These are phyloP conservation scores for Xiphias gladius DNA, from an alignment of 2,113 vertebrate species.

Conservation along the genomic window DNA sequence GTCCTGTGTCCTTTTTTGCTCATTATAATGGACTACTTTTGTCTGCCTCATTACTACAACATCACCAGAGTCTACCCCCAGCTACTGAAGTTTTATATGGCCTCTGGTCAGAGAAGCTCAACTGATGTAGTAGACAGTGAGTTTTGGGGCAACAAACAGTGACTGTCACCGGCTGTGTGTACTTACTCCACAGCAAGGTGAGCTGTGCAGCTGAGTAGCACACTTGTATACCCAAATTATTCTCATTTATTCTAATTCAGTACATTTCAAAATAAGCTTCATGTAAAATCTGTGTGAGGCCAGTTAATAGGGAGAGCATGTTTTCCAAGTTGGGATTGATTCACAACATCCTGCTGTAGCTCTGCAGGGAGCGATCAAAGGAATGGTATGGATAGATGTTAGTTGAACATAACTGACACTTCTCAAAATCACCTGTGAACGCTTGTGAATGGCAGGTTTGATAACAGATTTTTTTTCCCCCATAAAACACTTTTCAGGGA, in stretches of 20 bases:
- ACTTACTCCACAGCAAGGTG: neutral
- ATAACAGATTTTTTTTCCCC: neutral
- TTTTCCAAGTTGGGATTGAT: neutral
- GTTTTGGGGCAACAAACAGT: neutral
- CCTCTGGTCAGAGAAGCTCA: slow-evolving; percentile 6
- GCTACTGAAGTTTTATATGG: neutral
- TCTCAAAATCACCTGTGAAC: neutral
- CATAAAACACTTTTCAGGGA: neutral
- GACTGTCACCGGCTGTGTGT: neutral
- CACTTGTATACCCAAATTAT: neutral
- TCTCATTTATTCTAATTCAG: neutral
- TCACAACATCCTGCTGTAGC: neutral
- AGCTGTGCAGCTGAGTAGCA: neutral
- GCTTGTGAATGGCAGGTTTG: neutral
- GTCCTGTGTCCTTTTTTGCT: neutral
- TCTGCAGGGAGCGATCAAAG: neutral
- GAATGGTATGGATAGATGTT: neutral
- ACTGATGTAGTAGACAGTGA: neutral
- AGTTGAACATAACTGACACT: slow-evolving; percentile 1
- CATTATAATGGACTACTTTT: neutral
- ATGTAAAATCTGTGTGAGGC: neutral
- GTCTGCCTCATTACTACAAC: neutral
- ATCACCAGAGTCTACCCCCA: neutral
- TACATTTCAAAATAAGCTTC: neutral
- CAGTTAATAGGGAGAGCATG: no score